Evolutionary conservation across 2,113 vertebrate genomes (phyloP).

Genomic region (Eubucco bourcierii): DNA sequence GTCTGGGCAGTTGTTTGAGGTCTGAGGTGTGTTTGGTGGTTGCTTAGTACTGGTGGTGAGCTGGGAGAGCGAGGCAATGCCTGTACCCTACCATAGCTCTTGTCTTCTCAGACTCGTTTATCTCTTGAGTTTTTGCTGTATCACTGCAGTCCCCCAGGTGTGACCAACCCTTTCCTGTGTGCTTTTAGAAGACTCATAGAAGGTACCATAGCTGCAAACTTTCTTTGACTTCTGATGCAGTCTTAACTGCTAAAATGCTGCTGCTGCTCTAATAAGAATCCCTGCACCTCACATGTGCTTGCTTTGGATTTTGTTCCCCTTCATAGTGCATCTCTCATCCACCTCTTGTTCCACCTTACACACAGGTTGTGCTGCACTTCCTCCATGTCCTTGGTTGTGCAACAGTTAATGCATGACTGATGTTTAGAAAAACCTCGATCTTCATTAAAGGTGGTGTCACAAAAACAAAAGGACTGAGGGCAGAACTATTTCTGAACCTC

Average conservation of each 20-base stretch:
- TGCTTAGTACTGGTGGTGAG: rapidly evolving
- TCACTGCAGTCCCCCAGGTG: background rate
- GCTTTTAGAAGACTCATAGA: background rate
- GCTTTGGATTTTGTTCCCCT: background rate
- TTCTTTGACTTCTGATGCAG: background rate
- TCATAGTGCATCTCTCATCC: rapidly evolving
- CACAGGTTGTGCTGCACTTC: background rate
- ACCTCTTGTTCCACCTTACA: background rate
- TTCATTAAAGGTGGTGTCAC: background rate
- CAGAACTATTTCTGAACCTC: background rate
- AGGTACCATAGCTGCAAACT: background rate
- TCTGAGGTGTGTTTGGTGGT: background rate
- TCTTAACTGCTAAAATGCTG: background rate
- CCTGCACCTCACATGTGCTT: background rate
- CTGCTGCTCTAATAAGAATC: background rate
- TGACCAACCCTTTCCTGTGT: background rate
- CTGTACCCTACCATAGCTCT: background rate
- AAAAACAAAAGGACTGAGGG: background rate
- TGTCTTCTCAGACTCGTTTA: background rate
- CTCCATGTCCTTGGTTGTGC: background rate
- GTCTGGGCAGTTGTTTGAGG: background rate
- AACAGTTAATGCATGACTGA: background rate
- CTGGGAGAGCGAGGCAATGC: background rate
- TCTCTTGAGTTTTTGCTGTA: background rate
- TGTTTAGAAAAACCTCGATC: background rate